Conservation (phyloP, 2,888 invertebrate genomes). For the Drosophila fungiperda region DNA sequence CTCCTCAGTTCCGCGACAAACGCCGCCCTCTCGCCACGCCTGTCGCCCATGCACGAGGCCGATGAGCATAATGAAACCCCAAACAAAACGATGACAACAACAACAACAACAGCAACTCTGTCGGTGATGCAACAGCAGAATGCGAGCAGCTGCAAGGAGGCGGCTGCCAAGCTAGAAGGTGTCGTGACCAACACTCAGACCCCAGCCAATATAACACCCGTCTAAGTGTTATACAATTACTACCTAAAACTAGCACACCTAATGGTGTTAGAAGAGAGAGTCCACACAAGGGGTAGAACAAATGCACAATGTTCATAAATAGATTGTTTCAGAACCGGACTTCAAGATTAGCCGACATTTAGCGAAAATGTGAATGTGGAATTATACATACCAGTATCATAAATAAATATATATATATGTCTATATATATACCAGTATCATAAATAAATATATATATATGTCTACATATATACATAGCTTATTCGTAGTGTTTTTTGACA, state of each 20-base stretch:
- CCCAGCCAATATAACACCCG: conserved; percentile 77
- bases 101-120: conserved; percentile 10
- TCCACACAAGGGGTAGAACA: conserved; percentile 28
- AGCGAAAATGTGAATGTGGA: conserved; percentile 27
- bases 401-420: conserved; percentile 34
- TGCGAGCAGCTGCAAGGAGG: conserved; percentile 61
- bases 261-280: neutral
- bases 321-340: conserved; percentile 8
- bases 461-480: conserved; percentile 33
- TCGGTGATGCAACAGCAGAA: conserved; percentile 32
- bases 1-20: conserved; percentile 64
- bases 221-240: conserved; percentile 47
- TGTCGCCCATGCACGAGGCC: conserved; percentile 95
- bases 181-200: conserved; percentile 31
- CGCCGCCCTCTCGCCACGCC: conserved; percentile 85
- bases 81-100: conserved; percentile 35
- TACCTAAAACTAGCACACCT: conserved; percentile 16
- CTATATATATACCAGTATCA: conserved; percentile 52
- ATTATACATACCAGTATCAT: conserved; percentile 53
- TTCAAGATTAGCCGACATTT: conserved; percentile 9
- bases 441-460: conserved; percentile 37
- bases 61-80: conserved; percentile 87
- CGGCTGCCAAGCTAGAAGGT: conserved; percentile 61
- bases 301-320: conserved; percentile 42
- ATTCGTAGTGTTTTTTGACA: conserved; percentile 59